Base-by-base conservation (phyloP, 1,140 invertebrate species). In the Pogonognathellus flavescens region DNA sequence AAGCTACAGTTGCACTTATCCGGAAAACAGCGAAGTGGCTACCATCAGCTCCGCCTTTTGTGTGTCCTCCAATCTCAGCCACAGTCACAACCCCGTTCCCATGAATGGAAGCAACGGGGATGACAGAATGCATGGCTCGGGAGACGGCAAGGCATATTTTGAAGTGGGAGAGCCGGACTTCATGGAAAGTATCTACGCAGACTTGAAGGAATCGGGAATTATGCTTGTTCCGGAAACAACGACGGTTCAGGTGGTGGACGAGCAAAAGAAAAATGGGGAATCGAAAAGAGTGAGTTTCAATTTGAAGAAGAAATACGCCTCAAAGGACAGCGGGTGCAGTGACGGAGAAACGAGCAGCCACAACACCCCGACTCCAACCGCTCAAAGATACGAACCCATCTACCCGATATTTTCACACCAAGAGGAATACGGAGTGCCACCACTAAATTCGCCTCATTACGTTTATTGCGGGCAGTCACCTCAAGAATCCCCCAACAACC, bases 381-480 rank as follows among this genome's bases (percentile, higher is more conserved):
- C 66, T 60, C 18, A 83, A 59, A 16, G 52, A 52, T 88, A 88
- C 53, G 87, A 88, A n/a, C 88, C 87, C 16, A 84, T 86, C 50
- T 89, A 89, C 60, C 88, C 88, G 10, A 87, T 87, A 8, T 88
- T 88, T 76, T 87, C 88, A 0, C 89, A 89, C 72, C 89, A 90
- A 85, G 89, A 89, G 81, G 89, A 90, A 62, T 89, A 89, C 31
- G 87, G 89, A 7, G 89, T 88, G 11, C 86, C 86, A 1, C 55
- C 85, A 5, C 84, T 87, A 9, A 87, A 89, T 25, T 81, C 88
- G 0, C 89, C 89, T 13, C 88, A 89, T 66, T 90, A 90, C 82
- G 85, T 80, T 57, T 90, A 90, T 57, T 83, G 84, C 52, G 83
- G 86, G 1, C 84, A 87, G 55, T 87, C 86, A 13, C 86, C 86